Conservation (phyloP, 2,888 invertebrate genomes). For the Tetragonula carbonaria region DNA sequence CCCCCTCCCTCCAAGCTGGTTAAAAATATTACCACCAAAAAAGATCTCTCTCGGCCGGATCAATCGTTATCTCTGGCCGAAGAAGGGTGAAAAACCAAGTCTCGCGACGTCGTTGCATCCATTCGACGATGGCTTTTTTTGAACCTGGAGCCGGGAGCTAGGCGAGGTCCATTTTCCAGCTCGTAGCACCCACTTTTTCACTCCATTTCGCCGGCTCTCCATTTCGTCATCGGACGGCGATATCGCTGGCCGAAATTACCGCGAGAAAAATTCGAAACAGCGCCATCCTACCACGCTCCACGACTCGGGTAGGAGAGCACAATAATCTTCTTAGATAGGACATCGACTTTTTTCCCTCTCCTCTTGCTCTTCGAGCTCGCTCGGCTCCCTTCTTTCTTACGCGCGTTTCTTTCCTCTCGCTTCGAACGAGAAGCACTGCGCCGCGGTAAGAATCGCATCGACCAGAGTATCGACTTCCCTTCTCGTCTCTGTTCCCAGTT, state of each 20-base stretch:
- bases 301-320: conserved; percentile 33
- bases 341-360: conserved; percentile 20
- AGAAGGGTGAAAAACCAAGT: neutral
- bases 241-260: conserved; percentile 58
- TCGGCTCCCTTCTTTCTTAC: conserved; percentile 22
- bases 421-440: neutral
- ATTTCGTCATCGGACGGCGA: conserved; percentile 36
- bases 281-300: conserved; percentile 15
- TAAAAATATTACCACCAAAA: neutral
- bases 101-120: neutral
- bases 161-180: conserved; percentile 8
- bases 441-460: conserved; percentile 18
- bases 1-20: too few species aligned
- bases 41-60: neutral
- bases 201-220: conserved; percentile 9
- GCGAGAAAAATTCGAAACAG: conserved; percentile 54
- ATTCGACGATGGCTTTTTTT: neutral
- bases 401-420: conserved; percentile 6
- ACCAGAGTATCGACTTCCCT: conserved; percentile 43
- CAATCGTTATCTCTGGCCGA: neutral
- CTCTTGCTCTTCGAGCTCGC: conserved; percentile 10
- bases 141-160: too few species aligned
- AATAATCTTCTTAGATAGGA: conserved; percentile 61
- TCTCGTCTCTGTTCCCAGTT: neutral
- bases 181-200: neutral